phyloP scores from a whole-genome alignment of 2,888 invertebrate genomes.

The Lasioglossum figueresi region DNA sequence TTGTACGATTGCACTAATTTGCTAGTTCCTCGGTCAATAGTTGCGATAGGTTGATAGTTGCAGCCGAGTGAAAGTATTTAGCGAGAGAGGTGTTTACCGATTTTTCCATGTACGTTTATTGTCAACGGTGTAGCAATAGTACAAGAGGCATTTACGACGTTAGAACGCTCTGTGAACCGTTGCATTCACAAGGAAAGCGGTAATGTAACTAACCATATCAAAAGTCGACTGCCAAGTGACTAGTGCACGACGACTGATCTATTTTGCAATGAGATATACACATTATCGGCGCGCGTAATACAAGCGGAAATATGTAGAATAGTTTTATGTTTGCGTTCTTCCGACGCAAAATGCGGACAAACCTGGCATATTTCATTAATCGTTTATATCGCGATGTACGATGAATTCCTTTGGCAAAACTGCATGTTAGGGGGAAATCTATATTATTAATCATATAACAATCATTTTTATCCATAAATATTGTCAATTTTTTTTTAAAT shows the following conservation, averaged over 20 bases:
- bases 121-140: not conserved
- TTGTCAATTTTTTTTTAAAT: too few species aligned
- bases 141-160: not conserved
- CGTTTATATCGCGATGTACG: too few species aligned
- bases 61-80: conserved; percentile 14
- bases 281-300: not conserved
- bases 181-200: too few species aligned
- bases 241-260: too few species aligned
- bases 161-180: not conserved
- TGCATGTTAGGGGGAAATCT: too few species aligned
- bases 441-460: too few species aligned
- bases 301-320: not conserved
- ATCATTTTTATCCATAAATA: too few species aligned
- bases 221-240: not conserved
- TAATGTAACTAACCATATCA: not conserved
- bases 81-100: not conserved
- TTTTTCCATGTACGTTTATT: conserved; percentile 10
- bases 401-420: too few species aligned
- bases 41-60: not conserved
- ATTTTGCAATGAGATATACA: too few species aligned
- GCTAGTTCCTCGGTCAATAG: not conserved
- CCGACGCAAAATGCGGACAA: too few species aligned
- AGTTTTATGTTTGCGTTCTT: not conserved
- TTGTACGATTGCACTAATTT: not conserved
- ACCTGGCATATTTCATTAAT: too few species aligned